Base-by-base conservation (phyloP, 2,888 invertebrate genomes). In the Sphaerophoria taeniata region DNA sequence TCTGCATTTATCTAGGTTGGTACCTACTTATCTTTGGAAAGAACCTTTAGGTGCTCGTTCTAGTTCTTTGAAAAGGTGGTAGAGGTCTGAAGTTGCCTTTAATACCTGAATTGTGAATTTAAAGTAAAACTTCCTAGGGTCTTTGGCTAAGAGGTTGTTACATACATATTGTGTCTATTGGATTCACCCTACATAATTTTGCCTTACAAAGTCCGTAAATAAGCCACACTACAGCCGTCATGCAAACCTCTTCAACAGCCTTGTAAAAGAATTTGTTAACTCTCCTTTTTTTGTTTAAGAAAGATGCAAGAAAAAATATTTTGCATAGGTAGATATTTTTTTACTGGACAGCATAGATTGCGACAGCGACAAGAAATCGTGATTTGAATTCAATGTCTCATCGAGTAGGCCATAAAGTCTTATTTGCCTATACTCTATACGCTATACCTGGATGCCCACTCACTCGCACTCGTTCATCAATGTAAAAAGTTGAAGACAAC, bases 351-450 rank as follows among this genome's bases (percentile, higher is more conserved):
- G 36, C 60, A 69, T 55, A 76, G 45, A 58, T 53, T 65, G 56
- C 76, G 53, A 72, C 76, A 76, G 34, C 67, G 31, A 45, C 24
- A 24, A 43, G 9, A 43, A 83, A 83, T 83, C 84, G 84, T 84
- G 84, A 84, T 71, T 75, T 84, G 84, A 84, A 84, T 84, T 67
- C 33, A 47, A 79, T 84, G 74, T 67, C 67, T 71, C 75, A 56
- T 14, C 45, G 31, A 70, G 69, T 60, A 65, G 49, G n/a, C 61
- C 11, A 12, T 36, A 16, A 31, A 31, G 47, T 49, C 71, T 34
- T 36, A 49, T 56, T 71, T 31, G 67, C 3, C 56, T 74, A 12
- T 36, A 6, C 9, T 39, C 1, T 0, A 6, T 39, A 39, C 9
- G 2, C 6, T 39, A 39, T 39, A 31, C 45, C 16, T 12, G 11